Conservation (phyloP, 2,888 invertebrate species). For the Amiota minor region DNA sequence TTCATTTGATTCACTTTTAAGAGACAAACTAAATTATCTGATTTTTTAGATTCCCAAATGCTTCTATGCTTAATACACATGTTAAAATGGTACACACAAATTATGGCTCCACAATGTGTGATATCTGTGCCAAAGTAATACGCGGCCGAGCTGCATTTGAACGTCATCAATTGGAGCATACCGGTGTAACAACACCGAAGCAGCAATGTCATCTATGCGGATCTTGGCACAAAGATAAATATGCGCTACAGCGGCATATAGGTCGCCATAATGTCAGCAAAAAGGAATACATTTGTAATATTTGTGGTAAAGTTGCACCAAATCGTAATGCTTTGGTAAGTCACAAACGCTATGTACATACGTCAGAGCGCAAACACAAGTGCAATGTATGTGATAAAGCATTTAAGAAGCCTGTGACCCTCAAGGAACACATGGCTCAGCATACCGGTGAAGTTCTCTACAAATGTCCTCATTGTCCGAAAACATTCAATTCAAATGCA, state of each 20-base stretch:
- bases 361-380: slow-evolving; percentile 63
- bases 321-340: slow-evolving; percentile 70
- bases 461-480: slow-evolving; percentile 69
- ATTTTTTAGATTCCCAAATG: slow-evolving; percentile 62
- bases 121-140: slow-evolving; percentile 71
- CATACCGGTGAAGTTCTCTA: slow-evolving; percentile 72
- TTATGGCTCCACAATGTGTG: slow-evolving; percentile 69
- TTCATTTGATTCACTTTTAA: neutral
- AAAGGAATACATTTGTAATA: slow-evolving; percentile 63
- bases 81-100: slow-evolving; percentile 62
- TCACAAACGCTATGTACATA: slow-evolving; percentile 71
- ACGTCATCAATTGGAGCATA: slow-evolving; percentile 68
- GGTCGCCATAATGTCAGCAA: slow-evolving; percentile 66
- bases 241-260: slow-evolving; percentile 70
- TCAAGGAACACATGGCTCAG: slow-evolving; percentile 72
- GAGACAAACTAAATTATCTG: slow-evolving; percentile 25
- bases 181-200: slow-evolving; percentile 66
- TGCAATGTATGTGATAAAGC: slow-evolving; percentile 71
- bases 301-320: slow-evolving; percentile 70
- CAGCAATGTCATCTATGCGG: slow-evolving; percentile 71
- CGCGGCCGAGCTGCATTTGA: slow-evolving; percentile 69
- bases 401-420: slow-evolving; percentile 69
- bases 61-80: slow-evolving; percentile 64
- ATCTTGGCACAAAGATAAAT: slow-evolving; percentile 71
- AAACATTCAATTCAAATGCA: slow-evolving; percentile 72